Percentiles rank a stretch among this genome's conserved stretches.
These are phyloP conservation scores for Philopotamus ludificatus DNA, from an alignment of 1,140 invertebrate species.

Conservation along the genomic window DNA sequence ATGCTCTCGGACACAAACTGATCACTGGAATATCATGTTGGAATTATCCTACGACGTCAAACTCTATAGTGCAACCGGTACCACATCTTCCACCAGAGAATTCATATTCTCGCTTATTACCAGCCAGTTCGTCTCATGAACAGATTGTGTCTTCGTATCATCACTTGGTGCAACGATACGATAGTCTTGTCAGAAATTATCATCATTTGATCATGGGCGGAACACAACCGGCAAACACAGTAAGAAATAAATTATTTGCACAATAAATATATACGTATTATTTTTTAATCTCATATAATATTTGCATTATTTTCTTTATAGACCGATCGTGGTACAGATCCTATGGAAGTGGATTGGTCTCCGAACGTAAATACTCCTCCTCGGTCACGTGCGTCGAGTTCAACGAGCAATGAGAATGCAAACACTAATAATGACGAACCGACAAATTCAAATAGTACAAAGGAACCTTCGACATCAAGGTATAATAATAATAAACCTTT, in stretches of 20 bases:
- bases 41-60: constrained; percentile 33
- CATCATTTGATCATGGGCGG: constrained; percentile 52
- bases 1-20: constrained; percentile 75
- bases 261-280: not conserved
- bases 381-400: not conserved
- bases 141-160: constrained; percentile 54
- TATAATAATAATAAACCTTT: not conserved
- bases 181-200: constrained; percentile 53
- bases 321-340: constrained; percentile 68
- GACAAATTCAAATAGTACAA: not conserved
- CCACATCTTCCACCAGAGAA: constrained; percentile 29
- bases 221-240: constrained; percentile 47
- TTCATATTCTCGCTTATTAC: constrained; percentile 42
- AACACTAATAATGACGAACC: not conserved
- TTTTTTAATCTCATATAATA: constrained; percentile 5
- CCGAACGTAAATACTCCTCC: not conserved
- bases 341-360: constrained; percentile 59
- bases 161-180: constrained; percentile 53
- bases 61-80: constrained; percentile 39
- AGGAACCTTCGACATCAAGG: not conserved
- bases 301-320: constrained; percentile 42
- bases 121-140: constrained; percentile 46
- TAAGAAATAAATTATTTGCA: constrained; percentile 23
- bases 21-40: constrained; percentile 77
- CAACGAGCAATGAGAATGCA: not conserved